Base-by-base conservation (phyloP, 2,797 vertebrate genomes). In the Diglossa cyanea region DNA sequence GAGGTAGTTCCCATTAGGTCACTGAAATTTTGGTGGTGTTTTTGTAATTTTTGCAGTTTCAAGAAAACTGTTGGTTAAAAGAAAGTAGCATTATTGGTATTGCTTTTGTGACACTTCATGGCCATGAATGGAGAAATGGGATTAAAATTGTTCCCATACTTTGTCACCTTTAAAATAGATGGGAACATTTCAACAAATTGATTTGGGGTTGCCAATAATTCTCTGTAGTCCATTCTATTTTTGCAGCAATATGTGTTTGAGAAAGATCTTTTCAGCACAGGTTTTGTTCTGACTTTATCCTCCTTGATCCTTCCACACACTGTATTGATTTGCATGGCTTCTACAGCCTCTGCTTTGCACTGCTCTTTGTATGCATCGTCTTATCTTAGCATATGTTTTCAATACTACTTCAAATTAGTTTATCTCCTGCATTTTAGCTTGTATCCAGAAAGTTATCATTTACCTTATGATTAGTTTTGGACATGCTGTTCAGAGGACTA, bases 271-370 rank as follows among this genome's bases (percentile, higher is more conserved):
- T 79, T 66, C 60, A 85, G 53, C 17, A 78, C 13, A 70, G 60
- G 21, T 76, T 85, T 92, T 94, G 14, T 60, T 95, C 51, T 63
- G 44, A 72, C 37, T 92, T 93, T 85, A 92, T 94, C 77, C 77
- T 86, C 9, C 87, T 88, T 93, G 77, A 95, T 92, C 74, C 73
- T 84, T 93, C 53, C 25, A 45, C 70, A 88, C 19, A 79, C 73
- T 50, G 1, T 66, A 92, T 88, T 85, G 83, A 92, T 93, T 73
- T 82, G 9, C 44, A 61, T 71, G 48, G 17, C 44, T 92, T 84
- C 73, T 65, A 25, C 19, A 82, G 40, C 10, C 33, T 77, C 61
- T 85, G 33, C 35, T 86, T 81, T 62, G 19, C 20, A 15, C 15
- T 63, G 9, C 11, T 75, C 24, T 3, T 88, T n/a, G 31, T 51